Conservation (phyloP, 2,113 vertebrate species). For the Corvus cornix region DNA sequence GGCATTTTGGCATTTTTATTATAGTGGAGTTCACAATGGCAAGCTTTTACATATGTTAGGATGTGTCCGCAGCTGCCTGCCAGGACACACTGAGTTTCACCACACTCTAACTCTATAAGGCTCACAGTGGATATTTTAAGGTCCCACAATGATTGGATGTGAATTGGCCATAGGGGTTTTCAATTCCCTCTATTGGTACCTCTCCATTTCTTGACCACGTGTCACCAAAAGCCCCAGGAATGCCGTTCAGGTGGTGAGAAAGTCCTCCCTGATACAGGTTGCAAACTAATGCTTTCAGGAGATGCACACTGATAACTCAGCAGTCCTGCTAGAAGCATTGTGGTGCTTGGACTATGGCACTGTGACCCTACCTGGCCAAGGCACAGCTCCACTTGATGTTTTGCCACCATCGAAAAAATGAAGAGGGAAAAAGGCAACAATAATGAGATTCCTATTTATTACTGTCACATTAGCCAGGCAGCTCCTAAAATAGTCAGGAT, state of each 20-base stretch:
- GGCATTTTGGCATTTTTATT: background rate
- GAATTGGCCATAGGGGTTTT: background rate
- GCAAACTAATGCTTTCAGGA: background rate
- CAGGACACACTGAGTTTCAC: background rate
- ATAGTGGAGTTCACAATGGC: background rate
- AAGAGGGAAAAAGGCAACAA: background rate
- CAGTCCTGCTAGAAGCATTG: fast-evolving
- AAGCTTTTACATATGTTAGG: background rate
- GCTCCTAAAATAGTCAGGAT: background rate
- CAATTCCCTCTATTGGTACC: background rate
- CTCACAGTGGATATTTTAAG: background rate
- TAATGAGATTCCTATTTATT: background rate
- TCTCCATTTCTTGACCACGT: background rate
- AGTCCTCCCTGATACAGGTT: background rate
- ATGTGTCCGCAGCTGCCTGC: background rate
- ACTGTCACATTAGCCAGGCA: background rate
- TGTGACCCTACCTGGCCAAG: background rate
- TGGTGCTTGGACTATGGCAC: background rate
- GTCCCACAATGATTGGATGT: fast-evolving
- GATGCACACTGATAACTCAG: background rate
- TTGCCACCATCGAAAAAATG: background rate
- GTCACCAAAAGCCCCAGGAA: background rate
- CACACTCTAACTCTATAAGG: background rate
- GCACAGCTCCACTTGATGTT: background rate
- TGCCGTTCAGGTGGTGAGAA: background rate